Conservation (phyloP, 2,113 vertebrate genomes). For the Vulpes ferrilata region DNA sequence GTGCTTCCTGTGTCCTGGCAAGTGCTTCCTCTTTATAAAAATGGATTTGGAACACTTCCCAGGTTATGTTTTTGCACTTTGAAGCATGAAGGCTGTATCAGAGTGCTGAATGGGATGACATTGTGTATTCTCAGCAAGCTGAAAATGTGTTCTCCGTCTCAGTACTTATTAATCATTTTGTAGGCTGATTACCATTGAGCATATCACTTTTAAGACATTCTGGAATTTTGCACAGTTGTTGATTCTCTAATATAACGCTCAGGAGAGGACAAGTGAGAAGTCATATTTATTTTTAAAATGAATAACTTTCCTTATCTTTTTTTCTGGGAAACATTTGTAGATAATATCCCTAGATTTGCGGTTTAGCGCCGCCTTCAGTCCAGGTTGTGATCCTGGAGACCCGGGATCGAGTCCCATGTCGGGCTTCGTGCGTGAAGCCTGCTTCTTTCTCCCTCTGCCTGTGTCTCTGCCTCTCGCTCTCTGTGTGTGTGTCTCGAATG, state of each 20-base stretch:
- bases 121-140: neutral
- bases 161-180: conserved; percentile 36
- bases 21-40: neutral
- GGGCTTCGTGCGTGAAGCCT: no score
- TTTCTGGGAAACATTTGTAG: conserved; percentile 57
- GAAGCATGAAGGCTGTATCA: neutral
- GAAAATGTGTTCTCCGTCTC: neutral
- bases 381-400: no score
- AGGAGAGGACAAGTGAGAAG: neutral
- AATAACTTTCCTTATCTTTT: conserved; percentile 54
- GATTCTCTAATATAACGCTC: conserved; percentile 56
- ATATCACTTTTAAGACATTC: conserved; percentile 66
- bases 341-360: conserved; percentile 11
- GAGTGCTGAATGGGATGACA: neutral
- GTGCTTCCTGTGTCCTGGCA: neutral
- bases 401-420: no score
- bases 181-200: conserved; percentile 36
- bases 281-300: conserved; percentile 44
- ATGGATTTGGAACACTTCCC: neutral
- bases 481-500: no score
- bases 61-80: neutral
- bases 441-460: no score
- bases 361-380: no score
- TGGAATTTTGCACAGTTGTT: conserved; percentile 58
- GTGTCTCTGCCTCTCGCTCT: no score